phyloP scores from a whole-genome alignment of 2,888 invertebrate genomes.

The Buathra laborator region DNA sequence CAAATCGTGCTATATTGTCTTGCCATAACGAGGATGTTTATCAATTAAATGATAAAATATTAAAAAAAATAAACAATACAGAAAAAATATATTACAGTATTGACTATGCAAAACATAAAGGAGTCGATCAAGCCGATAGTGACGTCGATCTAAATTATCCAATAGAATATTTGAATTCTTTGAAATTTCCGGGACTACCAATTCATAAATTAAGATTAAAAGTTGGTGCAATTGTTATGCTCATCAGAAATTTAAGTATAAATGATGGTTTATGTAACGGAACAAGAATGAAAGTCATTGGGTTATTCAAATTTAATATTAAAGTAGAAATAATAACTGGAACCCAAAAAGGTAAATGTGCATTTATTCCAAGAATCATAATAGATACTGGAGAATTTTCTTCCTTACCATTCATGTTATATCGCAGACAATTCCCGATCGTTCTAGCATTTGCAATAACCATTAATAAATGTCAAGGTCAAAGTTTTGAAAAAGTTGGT shows the following conservation, averaged over 20 bases:
- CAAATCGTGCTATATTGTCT: constrained; percentile 14
- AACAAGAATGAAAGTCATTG: constrained; percentile 62
- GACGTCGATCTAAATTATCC: constrained; percentile 50
- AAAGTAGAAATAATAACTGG: constrained; percentile 62
- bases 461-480: constrained; percentile 17
- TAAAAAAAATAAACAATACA: neutral
- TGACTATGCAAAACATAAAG: constrained; percentile 30
- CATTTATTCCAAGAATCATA: constrained; percentile 56
- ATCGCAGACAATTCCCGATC: constrained; percentile 56
- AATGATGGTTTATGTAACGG: constrained; percentile 66
- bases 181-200: constrained; percentile 40
- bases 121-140: constrained; percentile 30
- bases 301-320: constrained; percentile 61
- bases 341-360: constrained; percentile 26
- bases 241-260: constrained; percentile 65
- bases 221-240: constrained; percentile 59
- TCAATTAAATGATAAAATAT: constrained; percentile 5
- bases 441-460: constrained; percentile 19
- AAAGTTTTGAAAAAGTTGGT: constrained; percentile 21
- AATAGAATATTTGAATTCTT: constrained; percentile 62
- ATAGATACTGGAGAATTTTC: constrained; percentile 54
- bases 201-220: constrained; percentile 46
- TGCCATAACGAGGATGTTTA: constrained; percentile 1
- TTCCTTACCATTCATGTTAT: constrained; percentile 44
- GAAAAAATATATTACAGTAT: constrained; percentile 34